Base-by-base conservation (phyloP, 2,797 vertebrate genomes). In the Merluccius polli region DNA sequence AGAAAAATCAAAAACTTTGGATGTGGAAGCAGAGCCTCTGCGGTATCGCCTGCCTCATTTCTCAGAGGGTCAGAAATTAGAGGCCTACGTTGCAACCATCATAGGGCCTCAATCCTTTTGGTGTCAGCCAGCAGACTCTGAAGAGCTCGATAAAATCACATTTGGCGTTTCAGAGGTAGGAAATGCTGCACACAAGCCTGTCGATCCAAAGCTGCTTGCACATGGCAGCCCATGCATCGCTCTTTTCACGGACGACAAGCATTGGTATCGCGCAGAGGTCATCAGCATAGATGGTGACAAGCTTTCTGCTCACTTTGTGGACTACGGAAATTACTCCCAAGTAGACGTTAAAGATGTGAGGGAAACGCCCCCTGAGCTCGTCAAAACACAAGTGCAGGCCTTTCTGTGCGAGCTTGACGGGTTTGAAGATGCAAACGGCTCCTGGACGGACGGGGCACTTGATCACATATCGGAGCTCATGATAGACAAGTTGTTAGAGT, bases 361-460 rank as follows among this genome's bases (percentile, higher is more conserved):
- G 80, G 86, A 86, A 52, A 90, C 98, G 12, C 92, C 96, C 0
- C 1, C 72, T 15, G 82, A 92, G 4, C 87, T 98, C n/a, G 63
- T 93, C 30, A 29, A 82, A n/a, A 75, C 91, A 48, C 93, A 94
- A 7, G 89, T 92, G 78, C 96, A 95, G 84, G 95, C 96, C 0
- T 96, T 98, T 84, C 82, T 94, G 5, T 99, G 97, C 67, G 92
- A 93, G 79, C 93, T 98, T 4, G 94, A 93, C 44, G 96, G 94
- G 24, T 97, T 97, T 84, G 87, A 83, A 73, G 5, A 83, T 27
- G 92, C 91, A 4, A 85, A 84, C 5, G 95, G 95, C n/a, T 86
- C 77, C 9, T 99, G 96, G 95, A 78, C 91, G 77, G 86, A 84
- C 52, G 87, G 91, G 67, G 95, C 93, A 73, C 88, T 84, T 67